These are phyloP conservation scores for Wasmannia auropunctata DNA, from an alignment of 1,140 invertebrate species.

Conservation along the genomic window DNA sequence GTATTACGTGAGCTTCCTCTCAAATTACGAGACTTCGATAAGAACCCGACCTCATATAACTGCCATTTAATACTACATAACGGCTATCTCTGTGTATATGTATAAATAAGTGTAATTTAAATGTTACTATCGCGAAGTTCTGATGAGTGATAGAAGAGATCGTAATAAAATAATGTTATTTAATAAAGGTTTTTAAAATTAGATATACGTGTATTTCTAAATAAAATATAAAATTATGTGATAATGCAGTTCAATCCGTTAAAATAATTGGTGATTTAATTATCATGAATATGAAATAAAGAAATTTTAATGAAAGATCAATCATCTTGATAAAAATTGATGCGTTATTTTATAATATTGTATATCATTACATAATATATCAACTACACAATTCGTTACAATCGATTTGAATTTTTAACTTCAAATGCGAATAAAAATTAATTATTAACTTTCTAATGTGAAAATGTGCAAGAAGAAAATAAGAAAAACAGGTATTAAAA, in stretches of 20 bases:
- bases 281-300: background rate
- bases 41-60: constrained; percentile 15
- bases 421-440: background rate
- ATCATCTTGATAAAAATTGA: background rate
- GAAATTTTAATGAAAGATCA: background rate
- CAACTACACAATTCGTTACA: background rate
- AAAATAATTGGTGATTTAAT: background rate
- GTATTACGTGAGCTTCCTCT: constrained; percentile 47
- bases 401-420: background rate
- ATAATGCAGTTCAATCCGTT: background rate
- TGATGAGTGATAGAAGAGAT: background rate
- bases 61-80: constrained; percentile 23
- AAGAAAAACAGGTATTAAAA: background rate
- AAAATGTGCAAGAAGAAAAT: background rate
- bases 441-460: background rate
- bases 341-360: background rate
- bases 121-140: background rate
- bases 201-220: background rate
- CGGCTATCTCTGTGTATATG: background rate
- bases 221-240: background rate
- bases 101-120: background rate
- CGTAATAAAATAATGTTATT: background rate
- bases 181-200: background rate
- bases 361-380: background rate
- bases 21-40: constrained; percentile 44